Base-by-base conservation (phyloP, 2,113 vertebrate genomes). In the Dinomys branickii region DNA sequence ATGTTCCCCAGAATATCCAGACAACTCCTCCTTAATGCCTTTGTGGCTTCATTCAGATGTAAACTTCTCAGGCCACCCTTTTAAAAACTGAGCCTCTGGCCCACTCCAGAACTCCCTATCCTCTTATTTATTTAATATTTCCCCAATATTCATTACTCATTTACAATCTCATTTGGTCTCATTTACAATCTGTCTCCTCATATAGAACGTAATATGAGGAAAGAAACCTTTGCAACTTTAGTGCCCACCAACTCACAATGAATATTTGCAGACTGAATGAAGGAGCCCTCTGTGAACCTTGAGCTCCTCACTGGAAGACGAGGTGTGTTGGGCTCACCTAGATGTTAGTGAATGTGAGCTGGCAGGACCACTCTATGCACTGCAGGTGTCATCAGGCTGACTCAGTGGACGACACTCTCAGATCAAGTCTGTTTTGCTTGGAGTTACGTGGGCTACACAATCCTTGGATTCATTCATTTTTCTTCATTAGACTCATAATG, bases 301-400 rank as follows among this genome's bases (percentile, higher is more conserved):
- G n/a, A 58, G 63, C 59, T 54, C 73, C n/a, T 28, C 11, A 9
- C 17, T 30, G 38, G 58, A 52, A 52, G 63, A n/a, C 56, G 13
- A 8, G 11, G 88, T 38, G 47, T 6, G 3, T 56, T 1, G 11
- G 52, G 2, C 19, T 77, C 33, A 19, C 61, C 26, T 20, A 44
- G 63, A 41, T 28, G 10, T 4, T 0, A 14, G 54, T 41, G 44
- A 33, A 22, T 11, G 33, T 77, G 41, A 84, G 30, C 3, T 0
- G 26, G 10, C 22, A 30, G 19, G 47, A 16, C 47, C 10, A 1
- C 16, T 1, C 14, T 11, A 19, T 3, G 7, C 10, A 0, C 2
- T 4, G 1, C 3, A 6, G 35, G 71, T 2, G 0, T 7, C 5
- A 56, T 19, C 83, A 38, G 47, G n/a, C 58, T 69, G 69, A 61